phyloP scores from a whole-genome alignment of 2,113 vertebrate species.

The Cinclus mexicanus region DNA sequence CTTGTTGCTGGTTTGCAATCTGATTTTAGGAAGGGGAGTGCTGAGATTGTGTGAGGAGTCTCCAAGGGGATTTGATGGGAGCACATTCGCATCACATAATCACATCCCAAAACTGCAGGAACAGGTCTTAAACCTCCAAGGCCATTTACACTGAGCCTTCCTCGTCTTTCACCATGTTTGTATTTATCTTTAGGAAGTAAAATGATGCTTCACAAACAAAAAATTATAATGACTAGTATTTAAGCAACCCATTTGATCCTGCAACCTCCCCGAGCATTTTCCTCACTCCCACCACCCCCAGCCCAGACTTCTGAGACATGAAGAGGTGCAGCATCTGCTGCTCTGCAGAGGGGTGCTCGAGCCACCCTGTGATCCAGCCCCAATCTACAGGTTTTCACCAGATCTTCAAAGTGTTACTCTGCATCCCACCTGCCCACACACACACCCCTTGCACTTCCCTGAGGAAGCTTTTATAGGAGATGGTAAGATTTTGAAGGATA shows the following conservation, averaged over 20 bases:
- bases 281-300: conserved; percentile 23
- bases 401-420: neutral
- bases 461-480: neutral
- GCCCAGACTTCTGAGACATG: neutral
- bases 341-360: neutral
- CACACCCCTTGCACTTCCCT: neutral
- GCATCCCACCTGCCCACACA: neutral
- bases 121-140: neutral
- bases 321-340: neutral
- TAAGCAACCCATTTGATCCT: conserved; percentile 27
- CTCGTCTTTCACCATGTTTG: neutral
- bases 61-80: conserved; percentile 1
- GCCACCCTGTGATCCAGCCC: neutral
- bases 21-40: conserved; percentile 60
- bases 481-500: neutral
- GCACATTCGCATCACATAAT: neutral
- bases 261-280: neutral
- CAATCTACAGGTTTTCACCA: neutral
- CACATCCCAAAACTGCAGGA: neutral
- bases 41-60: neutral
- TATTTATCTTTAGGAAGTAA: neutral
- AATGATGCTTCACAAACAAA: conserved; percentile 4
- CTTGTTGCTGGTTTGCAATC: conserved; percentile 55
- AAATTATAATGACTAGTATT: neutral
- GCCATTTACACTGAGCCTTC: neutral